Base-by-base conservation (phyloP, 1,140 invertebrate species). In the Pseudomyrmex gracilis region DNA sequence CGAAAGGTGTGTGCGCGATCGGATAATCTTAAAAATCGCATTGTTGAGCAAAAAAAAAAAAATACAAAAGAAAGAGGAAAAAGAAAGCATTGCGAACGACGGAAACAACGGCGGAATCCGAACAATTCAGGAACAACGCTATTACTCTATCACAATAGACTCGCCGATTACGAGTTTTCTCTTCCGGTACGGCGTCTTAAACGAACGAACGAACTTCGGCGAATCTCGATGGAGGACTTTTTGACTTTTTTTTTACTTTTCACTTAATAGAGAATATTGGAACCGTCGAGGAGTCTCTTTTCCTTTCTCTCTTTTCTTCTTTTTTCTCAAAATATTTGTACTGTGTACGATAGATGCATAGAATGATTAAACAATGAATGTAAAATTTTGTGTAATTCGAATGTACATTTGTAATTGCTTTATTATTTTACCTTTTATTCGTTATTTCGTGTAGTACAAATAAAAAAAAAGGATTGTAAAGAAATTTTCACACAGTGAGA, bases 81-180 rank as follows among this genome's bases (percentile, higher is more conserved):
- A 13, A n/a, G 15, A 15, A 20, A 47, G 15, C 45, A 47, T 12
- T 43, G 43, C 43, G 53, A 49, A 60, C 15, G 20, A 43, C 53
- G 55, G 67, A 73, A 58, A 73, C 43, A 60, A 61, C 47, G 80
- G 34, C 13, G 43, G 34, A 55, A 68, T 68, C 49, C 63, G 49
- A 9, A 70, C 76, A 58, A 70, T 70, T 70, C 76, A 70, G 49
- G 76, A 78, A 78, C 64, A 78, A 68, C 76, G 76, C 64, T 58
- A 70, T 78, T 78, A 78, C 53, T 70, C 43, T 24, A 34, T 70
- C 76, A 78, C 76, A 78, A 70, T 78, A 47, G 64, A 68, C 20
- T n/a, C 34, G 22, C n/a, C 66, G 66, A 49, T 17, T 49, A 34
- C 66, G 20, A 80, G 66, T 20, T 58, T 34, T 34, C 34, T 34